A percentile compares a stretch with the other conserved stretches of the same genome.
Evolutionary conservation across 2,888 invertebrate species (phyloP).

Genomic region (Dryobotodes eremita): DNA sequence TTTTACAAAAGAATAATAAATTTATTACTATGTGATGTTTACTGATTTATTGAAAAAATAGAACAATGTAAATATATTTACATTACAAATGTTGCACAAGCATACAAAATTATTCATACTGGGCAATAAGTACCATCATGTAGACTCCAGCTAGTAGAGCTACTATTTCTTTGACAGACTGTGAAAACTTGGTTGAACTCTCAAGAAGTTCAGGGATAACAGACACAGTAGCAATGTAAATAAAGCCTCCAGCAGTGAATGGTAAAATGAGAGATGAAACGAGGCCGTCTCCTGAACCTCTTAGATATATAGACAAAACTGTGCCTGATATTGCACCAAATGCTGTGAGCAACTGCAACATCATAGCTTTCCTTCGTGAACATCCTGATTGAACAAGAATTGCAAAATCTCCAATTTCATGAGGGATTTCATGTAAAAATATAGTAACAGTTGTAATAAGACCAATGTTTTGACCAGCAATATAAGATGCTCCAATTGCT

Average conservation of each 20-base stretch:
- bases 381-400: constrained; percentile 99
- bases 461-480: constrained; percentile 97
- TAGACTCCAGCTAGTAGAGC: constrained; percentile 97
- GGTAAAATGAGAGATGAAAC: constrained; percentile 97
- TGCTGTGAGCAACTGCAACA: constrained; percentile 98
- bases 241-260: constrained; percentile 99
- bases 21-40: constrained; percentile 57
- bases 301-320: constrained; percentile 95
- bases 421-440: constrained; percentile 99
- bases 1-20: constrained; percentile 28
- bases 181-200: constrained; percentile 95
- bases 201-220: constrained; percentile 99
- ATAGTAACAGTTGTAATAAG: constrained; percentile 98
- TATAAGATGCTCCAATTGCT: constrained; percentile 99
- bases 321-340: constrained; percentile 98
- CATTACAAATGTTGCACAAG: constrained; percentile 37
- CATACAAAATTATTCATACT: constrained; percentile 85
- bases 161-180: constrained; percentile 97
- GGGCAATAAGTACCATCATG: constrained; percentile 98
- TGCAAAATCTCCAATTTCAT: constrained; percentile 99
- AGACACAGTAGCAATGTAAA: constrained; percentile 99
- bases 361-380: constrained; percentile 97
- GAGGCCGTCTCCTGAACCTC: constrained; percentile 93
- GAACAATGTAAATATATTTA: constrained; percentile 57
- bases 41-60: constrained; percentile 61